Percentiles rank a stretch among this genome's conserved stretches.
These are phyloP conservation scores for Buteo buteo DNA, from an alignment of 2,113 vertebrate species.

Conservation along the genomic window DNA sequence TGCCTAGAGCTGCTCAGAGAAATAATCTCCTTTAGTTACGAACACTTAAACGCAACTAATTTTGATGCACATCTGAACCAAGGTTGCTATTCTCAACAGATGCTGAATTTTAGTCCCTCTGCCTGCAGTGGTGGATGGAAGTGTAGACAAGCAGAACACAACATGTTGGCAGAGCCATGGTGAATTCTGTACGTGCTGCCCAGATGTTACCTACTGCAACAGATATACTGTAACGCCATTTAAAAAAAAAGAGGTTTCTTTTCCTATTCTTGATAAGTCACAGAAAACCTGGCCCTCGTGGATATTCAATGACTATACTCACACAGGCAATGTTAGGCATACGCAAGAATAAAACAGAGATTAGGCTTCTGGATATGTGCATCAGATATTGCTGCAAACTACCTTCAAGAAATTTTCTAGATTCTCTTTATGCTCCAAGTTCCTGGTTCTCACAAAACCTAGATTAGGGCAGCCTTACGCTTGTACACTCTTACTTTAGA, in stretches of 20 bases:
- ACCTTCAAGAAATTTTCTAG: neutral
- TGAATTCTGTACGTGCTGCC: neutral
- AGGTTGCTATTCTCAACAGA: neutral
- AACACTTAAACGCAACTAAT: neutral
- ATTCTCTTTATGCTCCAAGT: neutral
- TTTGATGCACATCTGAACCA: neutral
- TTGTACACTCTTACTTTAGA: neutral
- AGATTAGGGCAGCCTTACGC: neutral
- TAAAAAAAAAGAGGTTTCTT: neutral
- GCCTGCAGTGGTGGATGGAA: neutral
- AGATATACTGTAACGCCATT: neutral
- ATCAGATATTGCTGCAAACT: neutral
- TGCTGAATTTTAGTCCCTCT: neutral
- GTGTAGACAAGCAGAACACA: neutral
- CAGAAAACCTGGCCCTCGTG: neutral
- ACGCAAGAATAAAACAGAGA: neutral
- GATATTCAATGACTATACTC: neutral
- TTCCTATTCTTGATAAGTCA: neutral
- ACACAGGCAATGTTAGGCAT: neutral
- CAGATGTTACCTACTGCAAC: neutral
- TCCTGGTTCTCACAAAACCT: neutral
- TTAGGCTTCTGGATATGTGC: neutral
- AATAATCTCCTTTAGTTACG: neutral
- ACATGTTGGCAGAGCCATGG: accelerated
- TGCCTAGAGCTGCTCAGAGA: neutral